A percentile compares a stretch with the other conserved stretches of the same genome.
Conservation (phyloP, 2,113 vertebrate genomes). For the Corythaeola cristata region DNA sequence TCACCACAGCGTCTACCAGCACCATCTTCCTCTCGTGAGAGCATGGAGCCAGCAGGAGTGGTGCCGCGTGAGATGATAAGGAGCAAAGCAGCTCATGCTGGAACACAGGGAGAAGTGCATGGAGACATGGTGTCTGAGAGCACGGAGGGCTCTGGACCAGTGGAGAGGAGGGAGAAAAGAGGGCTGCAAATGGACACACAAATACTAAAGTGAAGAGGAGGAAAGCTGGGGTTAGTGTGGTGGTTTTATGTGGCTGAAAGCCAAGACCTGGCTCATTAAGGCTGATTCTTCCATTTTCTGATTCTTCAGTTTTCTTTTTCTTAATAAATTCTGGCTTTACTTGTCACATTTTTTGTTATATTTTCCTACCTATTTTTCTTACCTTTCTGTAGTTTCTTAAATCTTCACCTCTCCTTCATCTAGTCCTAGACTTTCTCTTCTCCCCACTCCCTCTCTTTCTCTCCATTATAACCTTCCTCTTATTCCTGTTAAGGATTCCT, state of each 20-base stretch:
- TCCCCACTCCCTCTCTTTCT: background rate
- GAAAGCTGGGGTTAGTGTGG: fast-evolving
- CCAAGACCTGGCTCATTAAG: background rate
- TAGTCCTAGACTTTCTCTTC: background rate
- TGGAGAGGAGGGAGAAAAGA: background rate
- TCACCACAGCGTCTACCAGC: no score
- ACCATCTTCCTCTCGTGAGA: background rate
- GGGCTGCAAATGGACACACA: background rate
- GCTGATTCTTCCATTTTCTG: background rate
- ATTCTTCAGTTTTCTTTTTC: background rate
- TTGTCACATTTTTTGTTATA: background rate
- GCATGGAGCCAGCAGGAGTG: background rate
- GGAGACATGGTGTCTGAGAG: background rate
- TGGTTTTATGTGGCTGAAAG: background rate
- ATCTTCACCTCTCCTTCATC: background rate
- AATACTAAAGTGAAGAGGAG: background rate
- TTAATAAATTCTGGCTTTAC: background rate
- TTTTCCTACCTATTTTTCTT: background rate
- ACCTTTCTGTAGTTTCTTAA: background rate
- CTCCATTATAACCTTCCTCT: background rate
- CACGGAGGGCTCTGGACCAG: background rate
- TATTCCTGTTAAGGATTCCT: background rate
- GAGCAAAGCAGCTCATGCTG: background rate
- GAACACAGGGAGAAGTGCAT: background rate
- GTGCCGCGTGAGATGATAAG: background rate